These are phyloP conservation scores for Didymodactylos carnosus DNA, from an alignment of 2,888 invertebrate genomes.

Conservation along the genomic window DNA sequence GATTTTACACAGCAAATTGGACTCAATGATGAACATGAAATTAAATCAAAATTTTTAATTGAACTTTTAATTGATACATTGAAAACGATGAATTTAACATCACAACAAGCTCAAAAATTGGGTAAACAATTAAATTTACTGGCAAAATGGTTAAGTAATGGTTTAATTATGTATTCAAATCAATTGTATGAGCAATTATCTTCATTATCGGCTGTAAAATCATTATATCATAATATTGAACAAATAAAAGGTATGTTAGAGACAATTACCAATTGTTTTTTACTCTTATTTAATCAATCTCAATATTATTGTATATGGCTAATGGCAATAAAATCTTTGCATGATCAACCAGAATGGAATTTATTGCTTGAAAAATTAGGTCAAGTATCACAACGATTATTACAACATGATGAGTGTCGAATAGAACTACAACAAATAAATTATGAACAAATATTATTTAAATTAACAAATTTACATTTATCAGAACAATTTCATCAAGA, in stretches of 20 bases:
- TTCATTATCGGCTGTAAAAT: too few species aligned
- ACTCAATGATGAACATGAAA: not conserved
- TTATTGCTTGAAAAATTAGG: not conserved
- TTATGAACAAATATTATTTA: not conserved
- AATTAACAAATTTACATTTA: not conserved
- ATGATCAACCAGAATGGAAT: not conserved
- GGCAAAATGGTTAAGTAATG: not conserved
- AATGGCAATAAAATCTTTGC: not conserved
- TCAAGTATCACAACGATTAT: not conserved
- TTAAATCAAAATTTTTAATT: not conserved
- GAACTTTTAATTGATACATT: not conserved
- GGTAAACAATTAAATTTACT: not conserved
- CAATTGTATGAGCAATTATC: not conserved
- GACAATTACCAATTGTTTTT: not conserved
- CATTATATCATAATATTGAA: too few species aligned
- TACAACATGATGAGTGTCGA: not conserved
- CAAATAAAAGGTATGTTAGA: not conserved
- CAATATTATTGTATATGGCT: not conserved
- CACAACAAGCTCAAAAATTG: not conserved
- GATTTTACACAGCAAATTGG: not conserved
- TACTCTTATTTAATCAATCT: not conserved
- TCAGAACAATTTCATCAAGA: not conserved
- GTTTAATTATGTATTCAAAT: not conserved
- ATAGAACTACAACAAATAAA: too few species aligned
- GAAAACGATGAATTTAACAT: not conserved